Base-by-base conservation (phyloP, 2,888 invertebrate species). In the Limnephilus marmoratus region DNA sequence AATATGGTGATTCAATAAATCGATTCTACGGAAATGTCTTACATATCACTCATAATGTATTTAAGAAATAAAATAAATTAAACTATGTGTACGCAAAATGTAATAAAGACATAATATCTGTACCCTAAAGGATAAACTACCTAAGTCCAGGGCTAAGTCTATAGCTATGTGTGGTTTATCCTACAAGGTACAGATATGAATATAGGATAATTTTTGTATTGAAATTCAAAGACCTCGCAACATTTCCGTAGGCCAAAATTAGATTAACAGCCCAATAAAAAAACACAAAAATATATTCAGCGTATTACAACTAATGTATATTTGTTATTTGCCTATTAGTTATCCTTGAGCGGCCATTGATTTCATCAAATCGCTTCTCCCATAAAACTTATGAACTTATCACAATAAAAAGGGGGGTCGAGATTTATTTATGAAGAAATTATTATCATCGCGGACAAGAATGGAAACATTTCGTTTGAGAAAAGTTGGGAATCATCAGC, bases 401-500 rank as follows among this genome's bases (percentile, higher is more conserved):
- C 68, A 68, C 68, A 68, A n/a, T 24, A 24, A 68, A 24, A 68
- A 37, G 34, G 29, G 29, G 87, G 87, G 68, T 29, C 12, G 34
- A 87, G 53, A 53, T 53, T 87, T 87, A 87, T 87, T 87, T 87
- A 87, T 53, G 87, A 53, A 87, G 31, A 53, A 87, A 53, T 87
- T 87, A 53, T 87, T 85, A 85, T 85, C 13, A 49, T 87, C 68
- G 0, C 7, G 37, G 37, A 41, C 68, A 29, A 53, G 87, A 87
- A 87, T 87, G 24, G 87, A 37, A 87, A 87, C 49, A 87, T 87
- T 87, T 31, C 49, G 49, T 53, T 87, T 45, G 49, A 87, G 87
- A 87, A 87, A 87, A 87, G 87, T 87, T 87, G 49, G 87, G 34
- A 87, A 87, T 87, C 87, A 87, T 87, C 87, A 87, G 92, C 92